Percentiles rank a stretch among this genome's conserved stretches.
These are phyloP conservation scores for Chitala chitala DNA, from an alignment of 2,113 vertebrate genomes.

Conservation along the genomic window DNA sequence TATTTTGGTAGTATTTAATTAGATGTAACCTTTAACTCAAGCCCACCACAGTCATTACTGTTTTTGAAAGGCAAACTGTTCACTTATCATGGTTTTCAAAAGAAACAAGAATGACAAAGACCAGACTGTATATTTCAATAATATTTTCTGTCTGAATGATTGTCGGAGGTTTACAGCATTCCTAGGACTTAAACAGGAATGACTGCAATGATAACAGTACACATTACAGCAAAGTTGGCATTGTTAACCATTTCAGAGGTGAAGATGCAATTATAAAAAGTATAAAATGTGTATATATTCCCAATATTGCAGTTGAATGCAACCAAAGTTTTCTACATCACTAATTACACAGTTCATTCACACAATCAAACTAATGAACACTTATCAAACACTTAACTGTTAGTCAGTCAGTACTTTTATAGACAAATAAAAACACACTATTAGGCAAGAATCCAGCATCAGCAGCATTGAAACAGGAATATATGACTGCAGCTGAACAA, in stretches of 20 bases:
- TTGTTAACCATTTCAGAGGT: background rate
- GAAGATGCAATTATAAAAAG: no score
- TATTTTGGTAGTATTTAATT: constrained; percentile 18
- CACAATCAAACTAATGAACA: no score
- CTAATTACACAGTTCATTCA: no score
- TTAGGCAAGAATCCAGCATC: background rate
- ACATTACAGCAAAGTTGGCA: background rate
- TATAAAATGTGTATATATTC: no score
- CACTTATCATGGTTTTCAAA: constrained; percentile 6
- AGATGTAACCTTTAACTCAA: constrained; percentile 21
- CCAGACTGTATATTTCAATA: no score
- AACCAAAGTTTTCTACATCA: no score
- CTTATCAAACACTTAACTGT: no score
- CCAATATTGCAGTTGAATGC: no score
- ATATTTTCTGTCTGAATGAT: no score
- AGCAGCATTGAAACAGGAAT: constrained; percentile 18
- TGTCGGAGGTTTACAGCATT: constrained; percentile 7
- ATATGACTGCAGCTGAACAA: constrained; percentile 15
- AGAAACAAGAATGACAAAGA: background rate
- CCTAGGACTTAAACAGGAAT: constrained; percentile 4
- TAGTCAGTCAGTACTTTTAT: background rate
- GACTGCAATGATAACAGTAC: background rate
- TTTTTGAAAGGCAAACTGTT: constrained; percentile 15
- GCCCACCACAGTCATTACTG: no score
- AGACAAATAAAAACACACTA: background rate